Conservation (phyloP, 2,888 invertebrate species). For the Pocota personata region DNA sequence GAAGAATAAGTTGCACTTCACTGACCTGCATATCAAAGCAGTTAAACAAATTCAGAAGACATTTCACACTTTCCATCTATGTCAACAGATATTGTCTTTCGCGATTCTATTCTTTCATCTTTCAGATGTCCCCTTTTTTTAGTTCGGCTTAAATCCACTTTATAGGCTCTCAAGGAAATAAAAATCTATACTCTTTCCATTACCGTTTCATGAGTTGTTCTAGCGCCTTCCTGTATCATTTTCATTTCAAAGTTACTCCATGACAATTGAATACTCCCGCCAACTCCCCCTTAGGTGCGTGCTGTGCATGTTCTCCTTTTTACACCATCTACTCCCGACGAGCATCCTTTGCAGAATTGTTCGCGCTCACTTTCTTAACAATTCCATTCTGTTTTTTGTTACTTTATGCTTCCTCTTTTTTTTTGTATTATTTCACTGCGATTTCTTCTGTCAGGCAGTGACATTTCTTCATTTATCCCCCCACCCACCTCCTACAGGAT, state of each 20-base stretch:
- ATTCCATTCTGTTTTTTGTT: constrained; percentile 62
- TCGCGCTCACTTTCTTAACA: constrained; percentile 30
- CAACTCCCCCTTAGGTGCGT: constrained; percentile 10
- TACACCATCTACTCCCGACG: constrained; percentile 19
- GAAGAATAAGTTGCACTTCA: too few species aligned
- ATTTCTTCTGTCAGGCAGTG: constrained; percentile 65
- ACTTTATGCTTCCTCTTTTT: constrained; percentile 43
- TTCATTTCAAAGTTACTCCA: constrained; percentile 55
- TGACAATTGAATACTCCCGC: constrained; percentile 59
- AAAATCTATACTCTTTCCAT: constrained; percentile 35
- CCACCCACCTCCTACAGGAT: constrained; percentile 36
- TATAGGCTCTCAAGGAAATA: constrained; percentile 59
- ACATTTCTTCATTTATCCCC: constrained; percentile 61
- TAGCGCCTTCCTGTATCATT: constrained; percentile 54
- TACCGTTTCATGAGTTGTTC: constrained; percentile 43
- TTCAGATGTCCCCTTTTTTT: constrained; percentile 5
- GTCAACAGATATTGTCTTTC: not conserved
- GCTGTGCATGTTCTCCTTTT: constrained; percentile 24
- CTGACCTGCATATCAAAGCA: too few species aligned
- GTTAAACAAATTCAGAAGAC: not conserved
- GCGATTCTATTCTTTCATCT: constrained; percentile 1
- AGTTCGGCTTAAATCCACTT: constrained; percentile 50
- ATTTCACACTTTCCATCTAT: not conserved
- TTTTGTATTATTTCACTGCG: constrained; percentile 54
- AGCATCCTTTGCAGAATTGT: constrained; percentile 29